Base-by-base conservation (phyloP, 2,113 vertebrate genomes). In the Thomomys bottae region DNA sequence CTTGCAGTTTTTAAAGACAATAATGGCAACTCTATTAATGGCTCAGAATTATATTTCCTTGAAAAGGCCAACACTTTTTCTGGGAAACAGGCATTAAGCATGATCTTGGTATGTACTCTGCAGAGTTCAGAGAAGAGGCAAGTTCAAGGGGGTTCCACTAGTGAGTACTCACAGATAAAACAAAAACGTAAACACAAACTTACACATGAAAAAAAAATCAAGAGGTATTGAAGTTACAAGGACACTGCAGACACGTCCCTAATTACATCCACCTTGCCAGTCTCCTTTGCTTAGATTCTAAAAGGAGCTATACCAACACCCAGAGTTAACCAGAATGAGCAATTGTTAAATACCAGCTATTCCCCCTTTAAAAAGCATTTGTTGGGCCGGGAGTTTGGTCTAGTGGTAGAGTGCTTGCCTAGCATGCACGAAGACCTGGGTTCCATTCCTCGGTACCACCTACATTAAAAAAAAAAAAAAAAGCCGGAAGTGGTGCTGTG, bases 21-120 rank as follows among this genome's bases (percentile, higher is more conserved):
- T 45, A 89, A 92, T 64, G 61, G 34, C 40, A 79, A 71, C 30
- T 89, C 66, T 86, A 84, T 28, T 92, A 89, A 92, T 70, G 91
- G 82, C 66, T 86, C 79, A 90, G 85, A 92, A 85, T 54, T n/a
- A 75, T 10, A 34, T 88, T 94, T 94, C 78, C 94, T 93, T 88
- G 92, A 85, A 91, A 88, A 91, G 91, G 36, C 82, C 67, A 87
- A 90, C 38, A 81, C 20, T 49, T 66, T 84, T 40, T 90, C 85
- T 63, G n/a, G 88, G 77, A 42, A 81, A 70, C 8, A 87, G 93
- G 71, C 61, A 88, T 42, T 59, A 95, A 81, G 59, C 36, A 72
- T 30, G 42, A 26, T 82, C 73, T 86, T 77, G 76, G 84, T 42
- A 73, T 7, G 49, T 30, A 76, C 5, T 78, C 73, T 49, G 20